Percentiles rank a stretch among this genome's conserved stretches.
Conservation (phyloP, 2,888 invertebrate genomes). For the Coecobrya sp. region DNA sequence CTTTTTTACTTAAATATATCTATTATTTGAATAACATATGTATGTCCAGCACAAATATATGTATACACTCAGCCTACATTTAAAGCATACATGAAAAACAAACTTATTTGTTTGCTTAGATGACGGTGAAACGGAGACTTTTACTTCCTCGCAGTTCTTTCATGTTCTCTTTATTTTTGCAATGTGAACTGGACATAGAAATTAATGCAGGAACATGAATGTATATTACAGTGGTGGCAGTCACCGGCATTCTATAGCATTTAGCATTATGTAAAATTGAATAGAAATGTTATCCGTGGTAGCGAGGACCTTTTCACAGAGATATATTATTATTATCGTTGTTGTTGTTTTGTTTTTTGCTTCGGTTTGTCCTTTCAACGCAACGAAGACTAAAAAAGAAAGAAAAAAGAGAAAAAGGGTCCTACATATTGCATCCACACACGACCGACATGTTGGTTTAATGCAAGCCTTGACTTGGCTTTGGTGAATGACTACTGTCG, state of each 20-base stretch:
- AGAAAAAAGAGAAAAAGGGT: not conserved
- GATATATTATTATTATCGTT: constrained; percentile 47
- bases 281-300: not conserved
- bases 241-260: not conserved
- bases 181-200: constrained; percentile 9
- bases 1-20: not conserved
- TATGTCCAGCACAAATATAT: not conserved
- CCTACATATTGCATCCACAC: constrained; percentile 29
- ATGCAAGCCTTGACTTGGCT: constrained; percentile 60
- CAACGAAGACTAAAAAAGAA: constrained; percentile 4
- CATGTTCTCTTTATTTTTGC: constrained; percentile 48
- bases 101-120: constrained; percentile 55
- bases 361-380: constrained; percentile 46
- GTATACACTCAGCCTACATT: not conserved
- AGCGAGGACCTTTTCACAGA: not conserved
- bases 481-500: constrained; percentile 48
- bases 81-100: not conserved
- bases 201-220: not conserved
- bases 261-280: not conserved
- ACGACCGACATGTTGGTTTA: constrained; percentile 20
- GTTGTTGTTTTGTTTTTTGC: constrained; percentile 58
- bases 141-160: constrained; percentile 46
- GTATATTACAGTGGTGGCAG: not conserved
- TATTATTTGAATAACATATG: not conserved
- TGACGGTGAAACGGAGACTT: constrained; percentile 51